Percentiles rank a stretch among this genome's conserved stretches.
Conservation (phyloP, 2,888 invertebrate species). For the Vesta saturnalis region DNA sequence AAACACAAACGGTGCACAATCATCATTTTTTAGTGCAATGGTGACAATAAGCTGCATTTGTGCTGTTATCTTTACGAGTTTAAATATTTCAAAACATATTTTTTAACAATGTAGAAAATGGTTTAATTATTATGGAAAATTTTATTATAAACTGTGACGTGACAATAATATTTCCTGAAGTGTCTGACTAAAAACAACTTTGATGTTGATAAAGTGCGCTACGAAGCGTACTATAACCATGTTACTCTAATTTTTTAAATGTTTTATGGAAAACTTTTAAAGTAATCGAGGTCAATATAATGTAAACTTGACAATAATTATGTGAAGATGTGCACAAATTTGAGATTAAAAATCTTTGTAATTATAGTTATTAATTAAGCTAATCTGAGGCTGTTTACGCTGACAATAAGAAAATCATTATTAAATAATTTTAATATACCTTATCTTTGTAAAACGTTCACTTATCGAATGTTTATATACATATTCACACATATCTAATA, state of each 20-base stretch:
- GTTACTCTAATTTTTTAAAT: constrained; percentile 15
- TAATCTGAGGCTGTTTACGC: constrained; percentile 48
- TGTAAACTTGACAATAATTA: constrained; percentile 41
- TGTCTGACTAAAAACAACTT: constrained; percentile 41
- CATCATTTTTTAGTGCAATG: constrained; percentile 34
- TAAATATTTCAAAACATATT: constrained; percentile 44
- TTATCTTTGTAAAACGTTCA: constrained; percentile 36
- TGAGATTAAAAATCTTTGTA: constrained; percentile 45
- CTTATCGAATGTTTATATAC: constrained; percentile 35
- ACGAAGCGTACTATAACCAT: constrained; percentile 17
- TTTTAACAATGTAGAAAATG: constrained; percentile 49
- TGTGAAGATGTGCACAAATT: constrained; percentile 46
- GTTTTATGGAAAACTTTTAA: constrained; percentile 21
- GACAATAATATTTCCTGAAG: constrained; percentile 45
- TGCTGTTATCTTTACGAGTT: constrained; percentile 38
- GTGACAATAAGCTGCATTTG: constrained; percentile 41
- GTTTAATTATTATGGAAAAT: constrained; percentile 38
- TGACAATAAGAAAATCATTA: constrained; percentile 44
- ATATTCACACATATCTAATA: constrained; percentile 41
- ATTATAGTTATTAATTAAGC: constrained; percentile 42
- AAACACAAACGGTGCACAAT: constrained; percentile 31
- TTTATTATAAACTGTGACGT: constrained; percentile 41
- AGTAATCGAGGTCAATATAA: constrained; percentile 40
- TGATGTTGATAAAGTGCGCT: constrained; percentile 6
- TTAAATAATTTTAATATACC: constrained; percentile 30